Percentiles rank a stretch among this genome's conserved stretches.
Conservation (phyloP, 2,888 invertebrate genomes). For the Spialia ferax region DNA sequence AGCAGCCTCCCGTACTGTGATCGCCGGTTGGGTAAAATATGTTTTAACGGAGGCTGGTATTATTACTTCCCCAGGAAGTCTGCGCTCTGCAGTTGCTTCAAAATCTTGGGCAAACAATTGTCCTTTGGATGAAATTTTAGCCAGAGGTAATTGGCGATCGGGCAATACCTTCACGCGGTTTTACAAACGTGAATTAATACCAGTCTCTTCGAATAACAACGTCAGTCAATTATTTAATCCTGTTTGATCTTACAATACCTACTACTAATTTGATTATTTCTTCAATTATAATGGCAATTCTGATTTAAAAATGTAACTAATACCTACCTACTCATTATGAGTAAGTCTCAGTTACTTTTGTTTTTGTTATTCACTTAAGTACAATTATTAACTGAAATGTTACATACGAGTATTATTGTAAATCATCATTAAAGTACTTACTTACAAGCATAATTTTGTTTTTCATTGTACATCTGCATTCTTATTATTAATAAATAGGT, state of each 20-base stretch:
- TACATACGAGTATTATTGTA: too few species aligned
- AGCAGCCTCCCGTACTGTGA: neutral
- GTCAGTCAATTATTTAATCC: neutral
- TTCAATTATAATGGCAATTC: too few species aligned
- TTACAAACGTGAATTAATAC: slow-evolving; percentile 11
- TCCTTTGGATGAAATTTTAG: slow-evolving; percentile 28
- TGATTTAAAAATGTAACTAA: too few species aligned
- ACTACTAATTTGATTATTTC: neutral
- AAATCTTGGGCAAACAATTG: slow-evolving; percentile 41
- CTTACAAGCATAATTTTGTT: too few species aligned
- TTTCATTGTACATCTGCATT: too few species aligned
- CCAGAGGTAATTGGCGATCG: slow-evolving; percentile 33
- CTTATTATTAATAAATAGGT: too few species aligned
- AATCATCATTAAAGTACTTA: too few species aligned
- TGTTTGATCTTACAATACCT: neutral
- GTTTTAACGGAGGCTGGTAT: slow-evolving; percentile 43
- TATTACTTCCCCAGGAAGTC: slow-evolving; percentile 44
- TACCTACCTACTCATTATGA: too few species aligned
- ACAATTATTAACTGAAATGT: too few species aligned
- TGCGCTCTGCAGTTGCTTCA: slow-evolving; percentile 48
- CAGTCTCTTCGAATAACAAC: neutral
- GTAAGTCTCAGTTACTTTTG: too few species aligned
- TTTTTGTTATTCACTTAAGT: too few species aligned
- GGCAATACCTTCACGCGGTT: slow-evolving; percentile 20
- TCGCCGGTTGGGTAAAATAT: slow-evolving; percentile 7